Evolutionary conservation across 2,888 invertebrate genomes (phyloP).

Genomic region (Dione juno): DNA sequence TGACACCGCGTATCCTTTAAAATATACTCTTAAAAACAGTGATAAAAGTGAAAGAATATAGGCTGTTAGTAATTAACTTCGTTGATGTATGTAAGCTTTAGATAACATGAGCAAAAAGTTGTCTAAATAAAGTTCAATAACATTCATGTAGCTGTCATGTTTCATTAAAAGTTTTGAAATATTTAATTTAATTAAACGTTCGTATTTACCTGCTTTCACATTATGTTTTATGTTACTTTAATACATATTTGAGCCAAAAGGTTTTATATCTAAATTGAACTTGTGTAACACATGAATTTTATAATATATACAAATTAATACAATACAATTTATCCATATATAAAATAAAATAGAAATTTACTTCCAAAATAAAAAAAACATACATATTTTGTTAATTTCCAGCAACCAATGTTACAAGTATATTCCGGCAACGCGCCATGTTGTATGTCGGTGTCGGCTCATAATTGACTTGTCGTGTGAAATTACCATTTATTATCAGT

Average conservation of each 20-base stretch:
- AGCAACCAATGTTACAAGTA: slow-evolving; percentile 43
- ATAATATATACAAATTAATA: not conserved
- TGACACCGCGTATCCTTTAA: slow-evolving; percentile 32
- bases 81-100: not conserved
- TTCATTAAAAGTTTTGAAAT: slow-evolving; percentile 9
- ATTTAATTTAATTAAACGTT: slow-evolving; percentile 18
- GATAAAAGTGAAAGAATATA: slow-evolving; percentile 12
- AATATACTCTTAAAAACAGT: slow-evolving; percentile 27
- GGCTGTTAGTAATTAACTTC: slow-evolving; percentile 22
- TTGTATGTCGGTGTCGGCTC: slow-evolving; percentile 76
- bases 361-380: slow-evolving; percentile 14
- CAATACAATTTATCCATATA: not conserved
- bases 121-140: not conserved
- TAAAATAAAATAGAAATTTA: not conserved
- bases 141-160: slow-evolving; percentile 10
- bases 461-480: slow-evolving; percentile 82
- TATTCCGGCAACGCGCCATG: slow-evolving; percentile 69
- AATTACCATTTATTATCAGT: slow-evolving; percentile 80
- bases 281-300: not conserved
- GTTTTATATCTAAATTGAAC: not conserved
- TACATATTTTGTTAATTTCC: slow-evolving; percentile 46
- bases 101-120: slow-evolving; percentile 16
- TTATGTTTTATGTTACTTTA: slow-evolving; percentile 1
- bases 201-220: slow-evolving; percentile 19
- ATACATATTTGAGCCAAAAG: not conserved